phyloP scores from a whole-genome alignment of 92 coral and sea anemone species.

The Montipora capitata region DNA sequence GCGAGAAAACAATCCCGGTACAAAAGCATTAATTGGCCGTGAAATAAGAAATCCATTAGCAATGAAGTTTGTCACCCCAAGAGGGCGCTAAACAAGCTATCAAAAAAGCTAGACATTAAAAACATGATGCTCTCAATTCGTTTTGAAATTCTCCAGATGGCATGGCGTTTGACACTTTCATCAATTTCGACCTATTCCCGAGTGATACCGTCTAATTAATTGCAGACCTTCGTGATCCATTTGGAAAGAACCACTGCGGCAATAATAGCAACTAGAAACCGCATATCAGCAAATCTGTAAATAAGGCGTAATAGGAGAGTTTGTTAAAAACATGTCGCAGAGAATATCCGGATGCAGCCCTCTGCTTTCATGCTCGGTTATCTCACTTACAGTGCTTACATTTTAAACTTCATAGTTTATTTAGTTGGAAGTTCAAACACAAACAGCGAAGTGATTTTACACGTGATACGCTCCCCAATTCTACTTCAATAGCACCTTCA shows the following conservation, averaged over 20 bases:
- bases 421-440: conserved; percentile 31
- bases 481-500: conserved; percentile 39
- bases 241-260: neutral
- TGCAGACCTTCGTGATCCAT: neutral
- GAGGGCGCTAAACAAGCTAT: neutral
- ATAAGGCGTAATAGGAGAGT: neutral
- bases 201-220: neutral
- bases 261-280: neutral
- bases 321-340: conserved; percentile 3
- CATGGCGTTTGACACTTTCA: neutral
- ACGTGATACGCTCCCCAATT: neutral
- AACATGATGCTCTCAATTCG: too few relatives aligned
- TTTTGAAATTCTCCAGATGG: neutral
- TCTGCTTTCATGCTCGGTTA: conserved; percentile 23
- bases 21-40: conserved; percentile 42
- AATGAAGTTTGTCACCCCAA: conserved; percentile 30
- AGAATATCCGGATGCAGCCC: conserved; percentile 1
- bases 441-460: neutral
- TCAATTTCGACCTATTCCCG: neutral
- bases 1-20: neutral
- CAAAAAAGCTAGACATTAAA: neutral
- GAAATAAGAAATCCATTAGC: conserved; percentile 29
- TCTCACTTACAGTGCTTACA: conserved; percentile 32
- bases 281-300: conserved; percentile 4
- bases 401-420: conserved; percentile 40